Base-by-base conservation (phyloP, 1,140 invertebrate species). In the Cotesia glomerata region DNA sequence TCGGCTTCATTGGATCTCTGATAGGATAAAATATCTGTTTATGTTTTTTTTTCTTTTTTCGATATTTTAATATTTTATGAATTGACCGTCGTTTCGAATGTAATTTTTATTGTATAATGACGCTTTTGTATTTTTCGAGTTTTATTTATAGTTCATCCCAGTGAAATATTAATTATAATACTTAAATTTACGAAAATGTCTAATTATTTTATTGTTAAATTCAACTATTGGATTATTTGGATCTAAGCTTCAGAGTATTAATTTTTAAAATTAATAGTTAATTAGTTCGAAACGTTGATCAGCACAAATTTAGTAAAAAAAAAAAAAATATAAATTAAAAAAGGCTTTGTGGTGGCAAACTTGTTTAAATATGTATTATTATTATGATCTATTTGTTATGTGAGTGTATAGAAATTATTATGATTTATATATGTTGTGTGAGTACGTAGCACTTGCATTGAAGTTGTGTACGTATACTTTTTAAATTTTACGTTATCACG, bases 1-100 rank as follows among this genome's bases (percentile, higher is more conserved):
- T 71, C 52, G 59, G 69, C 58, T 71, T 71, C 34, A 18, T 58
- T 63, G 39, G 69, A 71, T 71, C 69, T 71, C 69, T 63, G 34
- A 32, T 59, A n/a, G 35, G 59, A 35, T 61, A 58, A 68, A 68
- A 32, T 58, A 8, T 61, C 59, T 49, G 59, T 63, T 63, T 59
- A 35, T 52, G 64, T 66, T 70, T 70, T 36, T 14, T 45, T 62
- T 66, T 51, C 5, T 11, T 45, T 69, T 59, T 69, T 83, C 76
- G 80, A 82, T 81, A 80, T 77, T 81, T 77, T 45, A 45, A 9
- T 45, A 45, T 79, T 76, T 78, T 77, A 76, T 81, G 75, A 78
- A 80, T 79, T 81, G 76, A 80, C 76, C 77, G 76, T 78, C 68
- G 63, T 71, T 70, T 77, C 72, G 74, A 75, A 77, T 81, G 75